Conservation (phyloP, 2,797 vertebrate species). For the Crypturellus tataupa region DNA sequence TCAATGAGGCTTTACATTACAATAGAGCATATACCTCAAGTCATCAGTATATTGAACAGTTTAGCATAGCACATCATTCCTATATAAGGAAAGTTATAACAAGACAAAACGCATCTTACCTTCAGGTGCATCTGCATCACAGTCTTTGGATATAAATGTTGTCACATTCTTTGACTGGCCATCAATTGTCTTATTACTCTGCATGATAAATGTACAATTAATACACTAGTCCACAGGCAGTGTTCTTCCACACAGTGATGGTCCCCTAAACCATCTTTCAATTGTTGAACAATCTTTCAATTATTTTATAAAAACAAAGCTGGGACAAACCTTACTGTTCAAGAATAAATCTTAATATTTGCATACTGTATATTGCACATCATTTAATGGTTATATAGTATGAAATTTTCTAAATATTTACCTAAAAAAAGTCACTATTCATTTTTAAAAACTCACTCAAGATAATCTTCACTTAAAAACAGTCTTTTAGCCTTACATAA, state of each 20-base stretch:
- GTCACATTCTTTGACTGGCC: slow-evolving; percentile 82
- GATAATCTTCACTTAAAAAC: neutral
- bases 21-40: neutral
- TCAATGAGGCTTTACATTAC: neutral
- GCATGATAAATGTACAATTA: neutral
- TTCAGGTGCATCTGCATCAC: slow-evolving; percentile 93
- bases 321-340: neutral
- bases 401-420: neutral
- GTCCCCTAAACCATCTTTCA: neutral
- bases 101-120: slow-evolving; percentile 81
- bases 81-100: neutral
- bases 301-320: neutral
- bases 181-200: slow-evolving; percentile 83
- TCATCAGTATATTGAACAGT: neutral
- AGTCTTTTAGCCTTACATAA: neutral
- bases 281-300: neutral
- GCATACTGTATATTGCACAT: neutral
- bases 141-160: slow-evolving; percentile 83
- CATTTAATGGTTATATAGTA: neutral
- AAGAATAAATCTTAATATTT: no score
- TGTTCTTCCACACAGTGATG: neutral
- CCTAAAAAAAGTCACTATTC: neutral
- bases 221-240: neutral
- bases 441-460: neutral
- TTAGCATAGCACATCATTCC: neutral